Evolutionary conservation across 1,140 invertebrate genomes (phyloP).

Genomic region (Anastatus disparis): DNA sequence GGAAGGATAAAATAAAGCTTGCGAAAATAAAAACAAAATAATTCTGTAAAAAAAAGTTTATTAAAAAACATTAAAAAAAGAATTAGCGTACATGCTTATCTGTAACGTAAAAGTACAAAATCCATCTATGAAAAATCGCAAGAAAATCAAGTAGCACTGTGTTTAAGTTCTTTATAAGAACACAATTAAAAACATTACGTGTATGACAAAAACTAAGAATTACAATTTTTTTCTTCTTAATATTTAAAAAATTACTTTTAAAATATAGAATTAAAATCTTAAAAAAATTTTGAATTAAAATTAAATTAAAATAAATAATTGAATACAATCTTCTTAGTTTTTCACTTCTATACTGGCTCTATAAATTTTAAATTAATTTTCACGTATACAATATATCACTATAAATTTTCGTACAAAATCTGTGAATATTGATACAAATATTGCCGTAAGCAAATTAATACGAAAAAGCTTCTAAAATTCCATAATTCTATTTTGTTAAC

Average conservation of each 20-base stretch:
- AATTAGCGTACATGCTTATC: slow-evolving; percentile 36
- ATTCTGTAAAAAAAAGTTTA: slow-evolving; percentile 36
- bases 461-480: neutral
- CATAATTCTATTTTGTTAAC: neutral
- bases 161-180: too few relatives aligned
- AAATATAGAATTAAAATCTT: neutral
- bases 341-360: neutral
- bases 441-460: neutral
- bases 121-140: slow-evolving; percentile 25
- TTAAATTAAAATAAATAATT: neutral
- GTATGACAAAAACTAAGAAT: slow-evolving; percentile 5
- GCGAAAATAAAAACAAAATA: neutral
- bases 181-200: neutral
- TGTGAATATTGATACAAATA: slow-evolving; percentile 32
- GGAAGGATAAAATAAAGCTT: slow-evolving; percentile 3
- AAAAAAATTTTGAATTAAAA: neutral
- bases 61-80: slow-evolving; percentile 36
- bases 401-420: slow-evolving; percentile 31
- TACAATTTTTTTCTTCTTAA: too few relatives aligned
- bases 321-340: neutral
- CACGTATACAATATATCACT: slow-evolving; percentile 24
- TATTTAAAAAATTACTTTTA: too few relatives aligned
- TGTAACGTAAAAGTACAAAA: slow-evolving; percentile 32
- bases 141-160: slow-evolving; percentile 23
- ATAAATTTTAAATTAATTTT: too few relatives aligned